phyloP scores from a whole-genome alignment of 1,140 invertebrate genomes.

The Zaprionus lachaisei region DNA sequence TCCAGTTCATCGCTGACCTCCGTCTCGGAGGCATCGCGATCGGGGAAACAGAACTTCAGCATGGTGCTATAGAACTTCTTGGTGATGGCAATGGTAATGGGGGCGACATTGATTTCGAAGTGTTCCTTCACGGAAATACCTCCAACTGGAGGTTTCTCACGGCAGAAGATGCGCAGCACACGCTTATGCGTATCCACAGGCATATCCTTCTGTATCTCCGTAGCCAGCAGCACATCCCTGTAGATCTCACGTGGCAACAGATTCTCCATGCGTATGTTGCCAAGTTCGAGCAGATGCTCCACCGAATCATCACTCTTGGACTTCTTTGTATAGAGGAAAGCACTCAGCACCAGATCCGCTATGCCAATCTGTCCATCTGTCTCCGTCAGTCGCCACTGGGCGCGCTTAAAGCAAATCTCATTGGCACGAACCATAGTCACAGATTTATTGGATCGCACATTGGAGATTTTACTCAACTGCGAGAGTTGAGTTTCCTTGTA shows the following conservation, averaged over 20 bases:
- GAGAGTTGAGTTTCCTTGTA: slow-evolving; percentile 94
- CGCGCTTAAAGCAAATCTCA: slow-evolving; percentile 99
- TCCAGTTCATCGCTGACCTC: slow-evolving; percentile 87
- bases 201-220: slow-evolving; percentile 94
- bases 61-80: slow-evolving; percentile 99
- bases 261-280: slow-evolving; percentile 98
- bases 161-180: slow-evolving; percentile 94
- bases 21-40: slow-evolving; percentile 94
- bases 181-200: slow-evolving; percentile 93
- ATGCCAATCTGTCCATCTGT: slow-evolving; percentile 98
- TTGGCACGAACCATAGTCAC: slow-evolving; percentile 93
- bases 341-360: slow-evolving; percentile 96
- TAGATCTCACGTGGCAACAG: slow-evolving; percentile 97
- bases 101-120: slow-evolving; percentile 98
- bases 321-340: slow-evolving; percentile 99
- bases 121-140: slow-evolving; percentile 99
- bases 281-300: slow-evolving; percentile 98
- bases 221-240: slow-evolving; percentile 95
- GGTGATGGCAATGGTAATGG: slow-evolving; percentile 96
- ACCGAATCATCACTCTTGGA: slow-evolving; percentile 98
- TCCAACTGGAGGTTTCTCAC: slow-evolving; percentile 96
- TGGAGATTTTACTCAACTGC: slow-evolving; percentile 86
- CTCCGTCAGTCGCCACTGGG: slow-evolving; percentile 99
- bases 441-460: slow-evolving; percentile 86
- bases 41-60: slow-evolving; percentile 99